Conservation (phyloP, 2,888 invertebrate genomes). For the Rhogogaster chlorosoma region DNA sequence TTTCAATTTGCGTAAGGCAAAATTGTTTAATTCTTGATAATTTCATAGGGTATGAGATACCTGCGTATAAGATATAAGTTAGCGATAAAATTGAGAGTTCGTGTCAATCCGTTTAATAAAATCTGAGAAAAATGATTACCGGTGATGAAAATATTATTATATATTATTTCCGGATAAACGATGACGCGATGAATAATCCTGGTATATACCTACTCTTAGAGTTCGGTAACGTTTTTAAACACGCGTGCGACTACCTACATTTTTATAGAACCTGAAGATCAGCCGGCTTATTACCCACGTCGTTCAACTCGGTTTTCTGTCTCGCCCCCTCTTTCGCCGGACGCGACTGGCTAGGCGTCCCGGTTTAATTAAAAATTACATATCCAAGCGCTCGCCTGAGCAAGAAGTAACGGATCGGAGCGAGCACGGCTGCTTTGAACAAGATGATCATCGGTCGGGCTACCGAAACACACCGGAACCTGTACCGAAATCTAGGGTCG, state of each 20-base stretch:
- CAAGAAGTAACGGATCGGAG: slow-evolving; percentile 47
- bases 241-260: slow-evolving; percentile 9
- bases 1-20: background rate
- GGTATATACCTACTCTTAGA: background rate
- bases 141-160: background rate
- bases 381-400: slow-evolving; percentile 15
- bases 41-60: background rate
- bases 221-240: background rate
- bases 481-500: slow-evolving; percentile 40
- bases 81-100: background rate
- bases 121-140: background rate
- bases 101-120: background rate
- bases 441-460: slow-evolving; percentile 26
- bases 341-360: slow-evolving; percentile 8
- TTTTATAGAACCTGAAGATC: slow-evolving; percentile 29
- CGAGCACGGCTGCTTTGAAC: slow-evolving; percentile 13
- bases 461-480: slow-evolving; percentile 51
- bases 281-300: slow-evolving; percentile 39
- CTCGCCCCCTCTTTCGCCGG: background rate
- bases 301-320: background rate
- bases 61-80: background rate
- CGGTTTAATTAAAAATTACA: slow-evolving; percentile 49
- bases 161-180: background rate
- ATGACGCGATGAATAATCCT: background rate
- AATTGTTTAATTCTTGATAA: background rate